Conservation (phyloP, 2,113 vertebrate species). For the Panthera uncia region DNA sequence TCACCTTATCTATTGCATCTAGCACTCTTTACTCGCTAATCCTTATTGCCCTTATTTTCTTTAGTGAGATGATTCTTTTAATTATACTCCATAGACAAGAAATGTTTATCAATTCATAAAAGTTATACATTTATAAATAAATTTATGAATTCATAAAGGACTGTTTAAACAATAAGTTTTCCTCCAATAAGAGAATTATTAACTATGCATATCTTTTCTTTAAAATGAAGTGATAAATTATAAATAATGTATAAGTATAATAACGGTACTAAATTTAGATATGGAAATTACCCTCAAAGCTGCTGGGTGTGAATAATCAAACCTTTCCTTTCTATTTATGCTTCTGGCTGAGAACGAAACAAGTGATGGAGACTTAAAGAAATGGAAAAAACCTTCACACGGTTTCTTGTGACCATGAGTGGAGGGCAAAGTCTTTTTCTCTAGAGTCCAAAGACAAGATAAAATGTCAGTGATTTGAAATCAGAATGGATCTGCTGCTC, state of each 20-base stretch:
- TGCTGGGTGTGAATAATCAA: background rate
- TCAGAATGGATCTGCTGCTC: conserved; percentile 95
- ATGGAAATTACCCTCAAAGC: background rate
- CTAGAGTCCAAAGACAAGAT: conserved; percentile 2
- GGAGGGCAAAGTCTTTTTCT: background rate
- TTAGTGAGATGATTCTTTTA: conserved; percentile 50
- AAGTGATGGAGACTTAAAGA: background rate
- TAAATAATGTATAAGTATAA: background rate
- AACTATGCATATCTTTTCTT: background rate
- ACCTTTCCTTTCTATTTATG: background rate
- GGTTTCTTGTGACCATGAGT: background rate
- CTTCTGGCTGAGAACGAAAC: background rate
- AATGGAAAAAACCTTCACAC: background rate
- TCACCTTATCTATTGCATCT: background rate
- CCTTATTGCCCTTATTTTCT: background rate
- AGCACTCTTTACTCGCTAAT: background rate
- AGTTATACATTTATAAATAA: conserved; percentile 31
- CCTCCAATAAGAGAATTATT: background rate
- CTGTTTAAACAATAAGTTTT: background rate
- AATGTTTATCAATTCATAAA: conserved; percentile 11
- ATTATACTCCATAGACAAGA: conserved; percentile 20
- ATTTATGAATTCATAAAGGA: background rate
- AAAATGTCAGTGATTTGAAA: background rate
- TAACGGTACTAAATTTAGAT: background rate
- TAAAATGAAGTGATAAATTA: background rate